A percentile compares a stretch with the other conserved stretches of the same genome.
These are phyloP conservation scores for Triops longicaudatus DNA, from an alignment of 1,140 invertebrate genomes.

Conservation along the genomic window DNA sequence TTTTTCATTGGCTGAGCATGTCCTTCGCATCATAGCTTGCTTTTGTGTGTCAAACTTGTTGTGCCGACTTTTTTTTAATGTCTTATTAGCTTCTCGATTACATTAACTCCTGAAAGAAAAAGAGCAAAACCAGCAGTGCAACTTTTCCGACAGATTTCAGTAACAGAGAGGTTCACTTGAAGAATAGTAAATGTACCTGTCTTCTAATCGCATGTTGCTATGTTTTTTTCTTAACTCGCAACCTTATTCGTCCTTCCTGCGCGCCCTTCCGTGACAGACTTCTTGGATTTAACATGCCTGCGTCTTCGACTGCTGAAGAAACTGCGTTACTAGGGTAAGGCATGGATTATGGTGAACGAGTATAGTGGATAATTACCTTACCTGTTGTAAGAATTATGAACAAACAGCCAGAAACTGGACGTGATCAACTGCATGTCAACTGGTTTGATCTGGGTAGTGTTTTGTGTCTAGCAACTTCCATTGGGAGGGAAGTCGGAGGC, in stretches of 20 bases:
- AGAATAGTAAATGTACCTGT: not conserved
- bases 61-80: not conserved
- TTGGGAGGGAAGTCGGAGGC: not conserved
- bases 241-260: slow-evolving; percentile 5
- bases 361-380: not conserved
- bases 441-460: slow-evolving; percentile 9
- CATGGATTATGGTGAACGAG: not conserved
- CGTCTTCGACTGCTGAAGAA: slow-evolving; percentile 56
- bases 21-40: not conserved
- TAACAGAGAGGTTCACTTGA: no score
- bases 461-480: not conserved
- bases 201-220: slow-evolving; percentile 8
- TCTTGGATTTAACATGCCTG: slow-evolving; percentile 54
- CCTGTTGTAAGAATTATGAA: not conserved
- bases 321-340: slow-evolving; percentile 60
- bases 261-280: slow-evolving; percentile 25
- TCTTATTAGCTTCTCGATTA: not conserved
- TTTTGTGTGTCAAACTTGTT: not conserved
- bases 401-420: no score
- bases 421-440: not conserved
- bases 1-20: no score
- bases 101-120: no score
- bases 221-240: slow-evolving; percentile 14
- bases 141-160: not conserved
- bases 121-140: not conserved